phyloP scores from a whole-genome alignment of 2,113 vertebrate genomes.

The Trematocara variabile region DNA sequence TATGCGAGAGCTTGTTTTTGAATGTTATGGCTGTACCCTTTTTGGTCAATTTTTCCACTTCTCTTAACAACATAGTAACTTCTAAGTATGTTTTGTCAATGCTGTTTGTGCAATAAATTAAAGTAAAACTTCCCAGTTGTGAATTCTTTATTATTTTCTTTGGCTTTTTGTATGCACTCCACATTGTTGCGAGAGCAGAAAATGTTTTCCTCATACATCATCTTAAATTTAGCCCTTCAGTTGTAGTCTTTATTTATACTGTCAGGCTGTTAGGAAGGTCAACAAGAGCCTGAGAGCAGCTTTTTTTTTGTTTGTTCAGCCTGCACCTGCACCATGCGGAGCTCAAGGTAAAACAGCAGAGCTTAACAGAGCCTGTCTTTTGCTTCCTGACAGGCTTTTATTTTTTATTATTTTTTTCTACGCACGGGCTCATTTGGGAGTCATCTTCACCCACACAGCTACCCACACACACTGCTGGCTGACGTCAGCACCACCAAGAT shows the following conservation, averaged over 20 bases:
- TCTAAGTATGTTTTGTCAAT: conserved; percentile 69
- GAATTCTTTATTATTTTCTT: background rate
- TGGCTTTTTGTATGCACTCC: background rate
- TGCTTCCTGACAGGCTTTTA: conserved; percentile 12
- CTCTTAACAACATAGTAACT: conserved; percentile 56
- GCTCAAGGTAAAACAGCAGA: conserved; percentile 41
- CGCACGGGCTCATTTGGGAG: conserved; percentile 50
- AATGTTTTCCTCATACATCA: background rate
- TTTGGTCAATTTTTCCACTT: conserved; percentile 44
- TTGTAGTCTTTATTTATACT: background rate
- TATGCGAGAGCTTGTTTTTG: conserved; percentile 21
- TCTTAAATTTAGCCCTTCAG: background rate
- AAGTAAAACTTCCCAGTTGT: conserved; percentile 35
- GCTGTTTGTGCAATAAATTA: conserved; percentile 79
- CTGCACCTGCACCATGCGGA: background rate
- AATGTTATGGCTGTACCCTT: conserved; percentile 36
- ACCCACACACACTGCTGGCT: conserved; percentile 49
- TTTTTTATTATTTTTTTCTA: background rate
- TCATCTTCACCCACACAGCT: conserved; percentile 61
- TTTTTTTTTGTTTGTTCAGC: conserved; percentile 10
- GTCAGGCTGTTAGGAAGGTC: background rate
- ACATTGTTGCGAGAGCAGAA: background rate
- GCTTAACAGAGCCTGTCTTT: conserved; percentile 15
- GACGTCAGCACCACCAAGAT: conserved; percentile 49
- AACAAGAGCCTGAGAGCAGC: background rate